phyloP scores from a whole-genome alignment of 2,113 vertebrate genomes.

The Clarias batrachus region DNA sequence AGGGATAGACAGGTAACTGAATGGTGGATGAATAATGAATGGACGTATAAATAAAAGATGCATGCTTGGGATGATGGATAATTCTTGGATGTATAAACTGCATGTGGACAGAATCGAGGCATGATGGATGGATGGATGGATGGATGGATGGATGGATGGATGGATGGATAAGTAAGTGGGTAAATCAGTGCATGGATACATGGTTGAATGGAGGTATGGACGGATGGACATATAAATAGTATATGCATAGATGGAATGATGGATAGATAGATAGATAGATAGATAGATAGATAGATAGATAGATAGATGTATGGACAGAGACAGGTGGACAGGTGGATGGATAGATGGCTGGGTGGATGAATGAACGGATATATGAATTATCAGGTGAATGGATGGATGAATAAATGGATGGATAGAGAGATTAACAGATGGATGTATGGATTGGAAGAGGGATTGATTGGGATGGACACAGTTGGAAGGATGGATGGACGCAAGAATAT shows the following conservation, averaged over 20 bases:
- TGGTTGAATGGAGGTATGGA: neutral
- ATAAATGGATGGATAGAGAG: neutral
- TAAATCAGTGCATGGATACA: neutral
- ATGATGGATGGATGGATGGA: neutral
- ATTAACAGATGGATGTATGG: neutral
- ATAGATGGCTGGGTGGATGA: neutral
- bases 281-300: neutral
- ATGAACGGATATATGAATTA: neutral
- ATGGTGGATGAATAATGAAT: neutral
- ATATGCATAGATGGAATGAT: neutral
- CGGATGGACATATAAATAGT: neutral
- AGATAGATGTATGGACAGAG: neutral
- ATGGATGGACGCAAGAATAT: neutral
- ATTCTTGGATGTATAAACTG: neutral
- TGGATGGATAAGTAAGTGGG: neutral
- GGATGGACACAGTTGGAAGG: neutral
- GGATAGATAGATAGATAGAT: neutral
- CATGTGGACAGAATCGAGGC: neutral
- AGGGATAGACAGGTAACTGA: neutral
- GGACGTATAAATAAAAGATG: neutral
- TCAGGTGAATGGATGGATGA: neutral
- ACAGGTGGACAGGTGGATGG: neutral
- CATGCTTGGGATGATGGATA: neutral
- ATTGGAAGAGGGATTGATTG: neutral
- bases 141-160: neutral